Conservation (phyloP, 2,888 invertebrate species). For the Frankliniella intonsa region DNA sequence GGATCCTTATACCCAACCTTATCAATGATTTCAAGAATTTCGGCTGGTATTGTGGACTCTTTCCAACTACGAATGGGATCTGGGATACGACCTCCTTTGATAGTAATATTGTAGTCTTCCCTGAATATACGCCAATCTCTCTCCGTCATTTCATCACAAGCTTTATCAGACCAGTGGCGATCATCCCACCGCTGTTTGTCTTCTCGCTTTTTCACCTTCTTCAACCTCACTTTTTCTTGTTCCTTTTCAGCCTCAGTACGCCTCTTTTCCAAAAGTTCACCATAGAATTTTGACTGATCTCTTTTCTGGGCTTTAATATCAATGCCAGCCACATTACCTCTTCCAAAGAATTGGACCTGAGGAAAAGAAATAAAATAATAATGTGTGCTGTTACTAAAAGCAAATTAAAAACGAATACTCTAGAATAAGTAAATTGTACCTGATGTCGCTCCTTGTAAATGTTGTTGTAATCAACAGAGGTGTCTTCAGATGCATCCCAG, state of each 20-base stretch:
- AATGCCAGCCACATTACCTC: conserved; percentile 96
- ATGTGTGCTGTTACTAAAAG: not conserved
- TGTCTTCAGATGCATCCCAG: conserved; percentile 99
- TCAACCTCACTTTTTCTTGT: conserved; percentile 61
- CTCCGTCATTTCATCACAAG: conserved; percentile 92
- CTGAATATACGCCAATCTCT: conserved; percentile 99
- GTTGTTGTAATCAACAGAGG: conserved; percentile 94
- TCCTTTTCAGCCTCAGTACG: conserved; percentile 71
- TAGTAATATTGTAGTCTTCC: conserved; percentile 97
- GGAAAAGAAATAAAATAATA: conserved; percentile 27
- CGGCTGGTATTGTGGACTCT: conserved; percentile 84
- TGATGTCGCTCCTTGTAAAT: conserved; percentile 96
- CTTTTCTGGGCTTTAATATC: conserved; percentile 94
- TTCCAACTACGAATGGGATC: conserved; percentile 94
- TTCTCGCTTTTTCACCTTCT: conserved; percentile 89
- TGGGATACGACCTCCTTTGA: conserved; percentile 95
- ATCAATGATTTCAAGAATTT: conserved; percentile 89
- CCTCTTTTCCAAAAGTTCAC: conserved; percentile 87
- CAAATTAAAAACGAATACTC: not conserved
- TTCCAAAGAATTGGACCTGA: conserved; percentile 89
- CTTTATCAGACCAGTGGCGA: conserved; percentile 97
- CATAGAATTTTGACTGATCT: conserved; percentile 96
- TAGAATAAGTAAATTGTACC: conserved; percentile 39
- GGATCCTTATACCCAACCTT: conserved; percentile 96
- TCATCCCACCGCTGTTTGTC: conserved; percentile 99